These are phyloP conservation scores for Prionailurus bengalensis DNA, from an alignment of 2,113 vertebrate species.

Conservation along the genomic window DNA sequence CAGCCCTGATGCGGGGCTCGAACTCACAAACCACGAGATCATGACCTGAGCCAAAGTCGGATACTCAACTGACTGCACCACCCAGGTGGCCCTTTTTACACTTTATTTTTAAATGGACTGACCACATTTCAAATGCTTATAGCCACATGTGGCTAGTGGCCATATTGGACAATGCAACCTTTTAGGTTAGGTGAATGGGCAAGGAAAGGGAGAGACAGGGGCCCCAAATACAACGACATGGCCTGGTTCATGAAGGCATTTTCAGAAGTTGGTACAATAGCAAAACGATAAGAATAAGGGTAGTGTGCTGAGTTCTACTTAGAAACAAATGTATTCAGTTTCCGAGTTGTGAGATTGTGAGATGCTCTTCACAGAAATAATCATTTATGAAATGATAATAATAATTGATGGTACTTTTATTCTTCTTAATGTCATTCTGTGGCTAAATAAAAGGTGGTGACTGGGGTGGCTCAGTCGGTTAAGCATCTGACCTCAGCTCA, in stretches of 20 bases:
- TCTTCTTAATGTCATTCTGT: conserved; percentile 3
- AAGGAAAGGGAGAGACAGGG: background rate
- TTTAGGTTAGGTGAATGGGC: background rate
- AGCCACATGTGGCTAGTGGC: background rate
- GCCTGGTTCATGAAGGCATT: background rate
- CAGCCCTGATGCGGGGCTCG: too few species aligned
- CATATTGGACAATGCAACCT: background rate
- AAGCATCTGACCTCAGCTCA: too few species aligned
- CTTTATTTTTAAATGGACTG: background rate
- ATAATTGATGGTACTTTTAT: background rate
- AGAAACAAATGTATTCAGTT: background rate
- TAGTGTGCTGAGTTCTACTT: background rate
- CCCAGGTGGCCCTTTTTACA: background rate
- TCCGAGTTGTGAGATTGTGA: conserved; percentile 22
- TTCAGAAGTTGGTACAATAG: background rate
- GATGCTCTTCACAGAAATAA: background rate
- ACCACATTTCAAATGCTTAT: background rate
- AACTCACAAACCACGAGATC: too few species aligned
- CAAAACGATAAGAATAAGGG: conserved; percentile 1
- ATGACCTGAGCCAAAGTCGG: too few species aligned
- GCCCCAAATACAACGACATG: background rate
- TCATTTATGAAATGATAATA: conserved; percentile 2
- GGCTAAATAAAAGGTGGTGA: conserved; percentile 1
- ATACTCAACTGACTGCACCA: too few species aligned
- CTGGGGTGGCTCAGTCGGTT: too few species aligned